phyloP scores from a whole-genome alignment of 2,113 vertebrate genomes.

The Chauna torquata region DNA sequence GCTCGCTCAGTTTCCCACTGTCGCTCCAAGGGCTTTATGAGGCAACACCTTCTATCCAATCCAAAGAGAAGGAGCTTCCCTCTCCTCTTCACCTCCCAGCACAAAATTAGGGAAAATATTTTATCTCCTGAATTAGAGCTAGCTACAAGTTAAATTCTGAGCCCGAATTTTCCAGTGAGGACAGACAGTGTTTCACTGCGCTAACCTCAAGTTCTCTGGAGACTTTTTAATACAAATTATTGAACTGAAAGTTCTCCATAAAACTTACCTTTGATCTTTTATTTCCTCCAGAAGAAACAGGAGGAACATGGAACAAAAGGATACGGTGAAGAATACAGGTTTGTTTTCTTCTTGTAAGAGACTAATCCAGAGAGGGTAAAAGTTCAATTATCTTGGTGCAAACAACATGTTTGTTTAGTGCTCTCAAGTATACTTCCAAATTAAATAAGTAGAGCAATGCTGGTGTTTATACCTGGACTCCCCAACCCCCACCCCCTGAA shows the following conservation, averaged over 20 bases:
- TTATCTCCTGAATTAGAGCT: not conserved
- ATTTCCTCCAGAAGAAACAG: not conserved
- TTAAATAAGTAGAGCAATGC: not conserved
- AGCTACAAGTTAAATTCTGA: not conserved
- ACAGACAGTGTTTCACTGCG: not conserved
- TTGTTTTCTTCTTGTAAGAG: not conserved
- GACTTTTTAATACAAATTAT: not conserved
- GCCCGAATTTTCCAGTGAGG: not conserved
- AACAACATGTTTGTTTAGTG: not conserved
- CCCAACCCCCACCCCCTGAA: not conserved
- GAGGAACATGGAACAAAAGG: not conserved
- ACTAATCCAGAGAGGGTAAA: not conserved
- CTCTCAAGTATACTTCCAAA: not conserved
- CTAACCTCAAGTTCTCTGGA: not conserved
- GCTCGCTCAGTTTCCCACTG: not conserved
- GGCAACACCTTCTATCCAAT: not conserved
- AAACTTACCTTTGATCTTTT: not conserved
- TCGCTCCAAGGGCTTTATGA: not conserved
- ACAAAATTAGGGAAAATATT: not conserved
- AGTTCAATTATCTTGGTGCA: not conserved
- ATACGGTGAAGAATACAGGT: not conserved
- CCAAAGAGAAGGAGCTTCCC: not conserved
- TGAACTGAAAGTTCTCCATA: not conserved
- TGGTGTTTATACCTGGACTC: not conserved
- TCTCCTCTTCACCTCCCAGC: too few relatives aligned